Percentiles rank a stretch among this genome's conserved stretches.
These are phyloP conservation scores for Pandemis corylana DNA, from an alignment of 2,888 invertebrate species.

Conservation along the genomic window DNA sequence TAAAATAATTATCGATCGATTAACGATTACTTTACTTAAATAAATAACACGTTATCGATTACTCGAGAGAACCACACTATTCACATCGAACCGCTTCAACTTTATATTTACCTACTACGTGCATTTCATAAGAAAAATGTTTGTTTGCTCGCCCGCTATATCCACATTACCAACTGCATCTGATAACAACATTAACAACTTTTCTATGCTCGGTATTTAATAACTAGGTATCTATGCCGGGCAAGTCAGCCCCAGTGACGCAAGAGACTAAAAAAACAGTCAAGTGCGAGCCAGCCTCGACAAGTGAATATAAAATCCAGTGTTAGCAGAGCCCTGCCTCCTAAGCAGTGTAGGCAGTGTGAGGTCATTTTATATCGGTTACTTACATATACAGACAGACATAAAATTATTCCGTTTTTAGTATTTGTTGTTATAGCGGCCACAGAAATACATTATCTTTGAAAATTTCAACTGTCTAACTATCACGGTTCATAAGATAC, in stretches of 20 bases:
- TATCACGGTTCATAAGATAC: too few relatives aligned
- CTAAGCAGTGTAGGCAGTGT: too few relatives aligned
- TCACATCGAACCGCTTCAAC: not conserved
- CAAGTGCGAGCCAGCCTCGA: too few relatives aligned
- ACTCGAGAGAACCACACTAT: not conserved
- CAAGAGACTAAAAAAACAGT: not conserved
- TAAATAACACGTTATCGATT: not conserved
- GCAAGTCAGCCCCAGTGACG: not conserved
- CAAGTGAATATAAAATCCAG: too few relatives aligned
- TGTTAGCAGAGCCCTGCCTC: too few relatives aligned
- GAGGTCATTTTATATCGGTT: too few relatives aligned
- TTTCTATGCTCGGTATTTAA: not conserved
- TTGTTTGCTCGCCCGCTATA: constrained; percentile 11
- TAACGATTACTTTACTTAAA: too few relatives aligned
- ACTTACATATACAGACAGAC: too few relatives aligned
- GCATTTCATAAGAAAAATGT: constrained; percentile 28
- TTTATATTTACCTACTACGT: not conserved
- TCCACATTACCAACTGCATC: not conserved
- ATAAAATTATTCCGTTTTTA: too few relatives aligned
- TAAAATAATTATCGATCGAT: not conserved
- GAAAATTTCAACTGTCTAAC: too few relatives aligned
- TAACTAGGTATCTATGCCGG: constrained; percentile 20
- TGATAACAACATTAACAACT: constrained; percentile 13
- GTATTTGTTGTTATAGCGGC: too few relatives aligned
- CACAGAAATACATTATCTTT: too few relatives aligned